A percentile compares a stretch with the other conserved stretches of the same genome.
phyloP scores from a whole-genome alignment of 2,888 invertebrate genomes.

The Eudemis profundana region DNA sequence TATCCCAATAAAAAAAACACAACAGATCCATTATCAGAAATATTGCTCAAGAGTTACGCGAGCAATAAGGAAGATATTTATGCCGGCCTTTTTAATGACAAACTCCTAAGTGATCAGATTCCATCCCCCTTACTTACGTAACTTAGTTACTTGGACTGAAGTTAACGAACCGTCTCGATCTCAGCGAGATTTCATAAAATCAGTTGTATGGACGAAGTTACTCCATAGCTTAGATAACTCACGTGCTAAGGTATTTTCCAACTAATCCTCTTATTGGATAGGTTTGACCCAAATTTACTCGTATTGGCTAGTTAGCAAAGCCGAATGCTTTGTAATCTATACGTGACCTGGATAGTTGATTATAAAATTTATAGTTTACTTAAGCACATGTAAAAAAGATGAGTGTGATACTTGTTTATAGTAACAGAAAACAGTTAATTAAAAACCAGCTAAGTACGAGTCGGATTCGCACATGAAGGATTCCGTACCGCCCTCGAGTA shows the following conservation, averaged over 20 bases:
- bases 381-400: no score
- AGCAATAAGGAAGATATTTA: slow-evolving; percentile 42
- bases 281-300: slow-evolving; percentile 32
- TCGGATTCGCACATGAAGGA: no score
- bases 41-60: slow-evolving; percentile 15
- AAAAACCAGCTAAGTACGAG: no score
- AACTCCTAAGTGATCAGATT: slow-evolving; percentile 56
- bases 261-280: slow-evolving; percentile 24
- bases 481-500: no score
- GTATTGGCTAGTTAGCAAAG: not conserved
- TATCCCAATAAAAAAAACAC: not conserved
- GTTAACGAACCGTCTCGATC: slow-evolving; percentile 71
- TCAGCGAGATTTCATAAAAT: slow-evolving; percentile 67
- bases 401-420: no score
- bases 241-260: slow-evolving; percentile 23
- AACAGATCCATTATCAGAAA: slow-evolving; percentile 8
- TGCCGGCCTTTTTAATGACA: slow-evolving; percentile 47
- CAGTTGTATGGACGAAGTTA: slow-evolving; percentile 61
- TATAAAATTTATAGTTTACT: no score
- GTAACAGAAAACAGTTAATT: no score
- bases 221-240: slow-evolving; percentile 55
- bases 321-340: not conserved
- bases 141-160: slow-evolving; percentile 65
- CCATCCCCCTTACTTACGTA: slow-evolving; percentile 59
- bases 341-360: slow-evolving; percentile 3